These are phyloP conservation scores for Thomomys bottae DNA, from an alignment of 2,113 vertebrate genomes.

Conservation along the genomic window DNA sequence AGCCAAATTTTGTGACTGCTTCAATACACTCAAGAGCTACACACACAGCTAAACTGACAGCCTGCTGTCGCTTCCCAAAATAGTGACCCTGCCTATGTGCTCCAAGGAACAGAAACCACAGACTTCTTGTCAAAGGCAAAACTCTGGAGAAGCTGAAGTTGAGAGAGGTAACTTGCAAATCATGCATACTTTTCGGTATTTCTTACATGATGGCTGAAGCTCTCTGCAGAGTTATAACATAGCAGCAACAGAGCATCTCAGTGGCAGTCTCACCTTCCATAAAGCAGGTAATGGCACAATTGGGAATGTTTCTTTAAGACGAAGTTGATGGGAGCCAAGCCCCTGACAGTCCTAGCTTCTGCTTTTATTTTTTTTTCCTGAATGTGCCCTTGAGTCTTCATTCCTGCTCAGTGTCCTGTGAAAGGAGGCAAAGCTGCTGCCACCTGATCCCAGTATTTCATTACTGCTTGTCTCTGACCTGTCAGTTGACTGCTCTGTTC, in stretches of 20 bases:
- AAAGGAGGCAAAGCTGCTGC: not conserved
- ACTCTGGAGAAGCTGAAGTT: not conserved
- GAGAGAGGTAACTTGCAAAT: not conserved
- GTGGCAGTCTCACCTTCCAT: not conserved
- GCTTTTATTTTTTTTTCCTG: not conserved
- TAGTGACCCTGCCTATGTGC: not conserved
- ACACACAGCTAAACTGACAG: constrained; percentile 32
- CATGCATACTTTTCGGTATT: not conserved
- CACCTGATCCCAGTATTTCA: constrained; percentile 38
- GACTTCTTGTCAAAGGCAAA: not conserved
- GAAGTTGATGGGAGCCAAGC: not conserved
- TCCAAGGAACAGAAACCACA: not conserved
- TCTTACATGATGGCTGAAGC: not conserved
- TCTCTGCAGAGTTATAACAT: not conserved
- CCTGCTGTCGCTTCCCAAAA: constrained; percentile 53
- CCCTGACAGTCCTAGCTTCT: accelerated
- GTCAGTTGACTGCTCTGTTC: not conserved
- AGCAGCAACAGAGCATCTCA: not conserved
- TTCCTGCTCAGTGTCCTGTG: constrained; percentile 62
- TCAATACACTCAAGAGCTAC: constrained; percentile 44
- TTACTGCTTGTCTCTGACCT: not conserved
- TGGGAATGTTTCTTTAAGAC: not conserved
- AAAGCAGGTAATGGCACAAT: not conserved
- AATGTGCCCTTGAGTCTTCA: not conserved
- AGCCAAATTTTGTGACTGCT: constrained; percentile 67